Percentiles rank a stretch among this genome's conserved stretches.
Evolutionary conservation across 2,797 vertebrate genomes (phyloP).

Genomic region (Peromyscus melanophrys): DNA sequence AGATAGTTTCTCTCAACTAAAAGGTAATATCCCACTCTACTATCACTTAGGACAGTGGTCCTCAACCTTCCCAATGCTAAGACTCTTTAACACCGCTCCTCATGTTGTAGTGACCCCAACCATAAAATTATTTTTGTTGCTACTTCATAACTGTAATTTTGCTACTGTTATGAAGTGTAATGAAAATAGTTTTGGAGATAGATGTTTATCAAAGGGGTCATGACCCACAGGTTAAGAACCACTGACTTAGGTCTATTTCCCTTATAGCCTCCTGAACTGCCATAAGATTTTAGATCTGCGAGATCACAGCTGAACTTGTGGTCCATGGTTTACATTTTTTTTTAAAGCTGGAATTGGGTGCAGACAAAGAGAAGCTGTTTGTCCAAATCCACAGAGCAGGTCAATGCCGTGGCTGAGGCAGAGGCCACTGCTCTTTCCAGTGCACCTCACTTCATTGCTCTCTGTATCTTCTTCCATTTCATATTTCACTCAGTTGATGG

Average conservation of each 20-base stretch:
- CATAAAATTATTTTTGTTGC: not conserved
- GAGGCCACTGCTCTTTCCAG: not conserved
- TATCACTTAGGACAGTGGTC: not conserved
- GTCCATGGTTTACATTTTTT: conserved; percentile 28
- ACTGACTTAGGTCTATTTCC: not conserved
- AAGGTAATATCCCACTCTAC: not conserved
- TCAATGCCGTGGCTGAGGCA: not conserved
- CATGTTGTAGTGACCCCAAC: not conserved
- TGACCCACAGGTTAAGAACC: not conserved
- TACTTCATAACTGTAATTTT: not conserved
- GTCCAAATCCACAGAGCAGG: not conserved
- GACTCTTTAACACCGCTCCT: not conserved
- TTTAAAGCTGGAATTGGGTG: not conserved
- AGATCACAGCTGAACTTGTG: not conserved
- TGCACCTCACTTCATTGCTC: conserved; percentile 4
- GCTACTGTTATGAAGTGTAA: not conserved
- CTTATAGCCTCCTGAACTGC: conserved; percentile 4
- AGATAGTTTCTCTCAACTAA: conserved; percentile 4
- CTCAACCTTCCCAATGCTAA: not conserved
- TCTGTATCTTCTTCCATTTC: conserved; percentile 51
- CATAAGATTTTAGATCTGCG: not conserved
- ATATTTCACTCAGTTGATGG: conserved; percentile 28
- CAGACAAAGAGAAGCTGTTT: not conserved
- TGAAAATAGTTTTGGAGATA: not conserved
- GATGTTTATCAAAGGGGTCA: not conserved